Percentiles rank a stretch among this genome's conserved stretches.
Evolutionary conservation across 2,797 vertebrate species (phyloP).

Genomic region (Erethizon dorsatum): DNA sequence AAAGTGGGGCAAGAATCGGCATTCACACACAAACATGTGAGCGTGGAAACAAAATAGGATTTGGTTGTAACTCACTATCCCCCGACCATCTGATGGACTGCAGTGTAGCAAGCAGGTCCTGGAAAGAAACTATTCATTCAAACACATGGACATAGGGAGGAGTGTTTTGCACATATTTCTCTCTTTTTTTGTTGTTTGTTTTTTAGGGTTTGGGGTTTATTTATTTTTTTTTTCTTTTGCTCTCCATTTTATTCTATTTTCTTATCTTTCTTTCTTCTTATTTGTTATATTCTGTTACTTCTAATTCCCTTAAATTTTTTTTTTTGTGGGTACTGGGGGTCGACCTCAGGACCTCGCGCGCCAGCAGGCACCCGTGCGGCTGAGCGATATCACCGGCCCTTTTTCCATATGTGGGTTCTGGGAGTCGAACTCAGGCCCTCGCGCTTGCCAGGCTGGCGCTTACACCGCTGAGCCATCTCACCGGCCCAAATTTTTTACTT

Average conservation of each 20-base stretch:
- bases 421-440: no score
- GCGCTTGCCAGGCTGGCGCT: no score
- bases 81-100: no score
- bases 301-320: neutral
- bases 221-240: neutral
- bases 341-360: no score
- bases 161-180: neutral
- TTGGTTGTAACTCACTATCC: neutral
- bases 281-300: neutral
- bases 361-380: no score
- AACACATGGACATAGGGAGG: neutral
- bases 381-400: no score
- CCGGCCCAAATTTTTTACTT: no score
- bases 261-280: neutral
- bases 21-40: neutral
- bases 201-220: neutral
- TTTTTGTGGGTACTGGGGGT: no score
- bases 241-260: neutral
- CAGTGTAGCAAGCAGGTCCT: no score
- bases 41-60: neutral
- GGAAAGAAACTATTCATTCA: neutral
- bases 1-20: neutral
- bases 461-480: no score
- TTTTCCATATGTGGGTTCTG: no score
- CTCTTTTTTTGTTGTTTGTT: neutral